Percentiles rank a stretch among this genome's conserved stretches.
phyloP scores from a whole-genome alignment of 2,797 vertebrate species.

The Intellagama lesueurii region DNA sequence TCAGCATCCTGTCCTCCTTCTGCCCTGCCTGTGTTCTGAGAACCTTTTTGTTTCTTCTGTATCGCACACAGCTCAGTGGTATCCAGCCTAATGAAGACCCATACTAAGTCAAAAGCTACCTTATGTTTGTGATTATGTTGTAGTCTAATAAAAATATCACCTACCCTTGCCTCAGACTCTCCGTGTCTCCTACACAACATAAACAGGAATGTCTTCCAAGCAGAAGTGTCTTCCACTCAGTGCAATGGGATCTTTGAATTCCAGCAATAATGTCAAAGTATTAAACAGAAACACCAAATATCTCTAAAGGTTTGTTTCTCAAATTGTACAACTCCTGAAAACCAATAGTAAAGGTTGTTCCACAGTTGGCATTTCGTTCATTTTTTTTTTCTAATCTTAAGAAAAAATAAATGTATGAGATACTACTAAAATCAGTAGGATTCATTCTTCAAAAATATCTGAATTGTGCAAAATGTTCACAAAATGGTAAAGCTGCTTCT shows the following conservation, averaged over 20 bases:
- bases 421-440: background rate
- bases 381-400: constrained; percentile 4
- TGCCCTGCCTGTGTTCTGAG: no score
- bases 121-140: no score
- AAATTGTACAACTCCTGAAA: background rate
- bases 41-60: no score
- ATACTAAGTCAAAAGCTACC: no score
- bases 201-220: background rate
- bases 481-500: background rate
- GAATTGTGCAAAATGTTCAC: background rate
- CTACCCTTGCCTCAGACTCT: no score
- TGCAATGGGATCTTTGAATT: background rate
- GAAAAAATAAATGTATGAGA: accelerated
- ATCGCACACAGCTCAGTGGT: no score
- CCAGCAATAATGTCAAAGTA: background rate
- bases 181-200: background rate
- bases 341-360: background rate
- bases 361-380: background rate
- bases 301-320: background rate
- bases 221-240: background rate
- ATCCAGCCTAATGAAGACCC: no score
- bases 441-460: background rate
- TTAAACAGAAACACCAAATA: background rate
- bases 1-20: no score
- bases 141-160: no score